A percentile compares a stretch with the other conserved stretches of the same genome.
Conservation (phyloP, 2,113 vertebrate species). For the Columba janthina region DNA sequence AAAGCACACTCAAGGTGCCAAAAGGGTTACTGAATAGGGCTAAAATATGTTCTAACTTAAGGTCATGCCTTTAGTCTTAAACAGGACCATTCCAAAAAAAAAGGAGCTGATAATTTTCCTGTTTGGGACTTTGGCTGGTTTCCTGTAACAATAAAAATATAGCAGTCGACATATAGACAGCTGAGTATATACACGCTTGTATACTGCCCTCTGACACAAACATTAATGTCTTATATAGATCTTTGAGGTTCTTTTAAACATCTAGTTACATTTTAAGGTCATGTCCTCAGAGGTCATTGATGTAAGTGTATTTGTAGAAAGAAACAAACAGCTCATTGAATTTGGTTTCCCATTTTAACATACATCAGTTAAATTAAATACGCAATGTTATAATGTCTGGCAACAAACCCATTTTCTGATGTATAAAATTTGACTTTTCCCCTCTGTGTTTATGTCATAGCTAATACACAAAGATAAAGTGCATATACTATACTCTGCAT, state of each 20-base stretch:
- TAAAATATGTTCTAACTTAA: constrained; percentile 48
- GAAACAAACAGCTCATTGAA: constrained; percentile 70
- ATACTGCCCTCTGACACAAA: constrained; percentile 66
- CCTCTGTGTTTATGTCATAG: constrained; percentile 59
- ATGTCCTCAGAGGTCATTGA: constrained; percentile 69
- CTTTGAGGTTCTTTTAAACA: constrained; percentile 66
- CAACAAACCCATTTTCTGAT: constrained; percentile 53
- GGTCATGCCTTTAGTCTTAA: constrained; percentile 39
- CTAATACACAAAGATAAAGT: constrained; percentile 65
- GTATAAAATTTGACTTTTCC: constrained; percentile 64
- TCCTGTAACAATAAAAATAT: constrained; percentile 69
- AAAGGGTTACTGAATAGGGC: constrained; percentile 49
- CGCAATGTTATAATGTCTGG: constrained; percentile 41
- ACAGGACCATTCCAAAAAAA: constrained; percentile 3
- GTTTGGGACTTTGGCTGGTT: constrained; percentile 71
- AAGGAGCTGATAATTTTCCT: constrained; percentile 46
- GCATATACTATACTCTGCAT: constrained; percentile 27
- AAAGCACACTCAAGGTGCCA: constrained; percentile 12
- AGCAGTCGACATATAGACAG: constrained; percentile 62
- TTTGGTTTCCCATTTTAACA: constrained; percentile 64
- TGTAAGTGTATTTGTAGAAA: constrained; percentile 59
- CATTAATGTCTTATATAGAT: constrained; percentile 69
- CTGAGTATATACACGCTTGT: constrained; percentile 57
- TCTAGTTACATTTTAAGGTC: constrained; percentile 70
- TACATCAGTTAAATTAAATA: constrained; percentile 69